Conservation (phyloP, 1,140 invertebrate genomes). For the Zaprionus taronus region DNA sequence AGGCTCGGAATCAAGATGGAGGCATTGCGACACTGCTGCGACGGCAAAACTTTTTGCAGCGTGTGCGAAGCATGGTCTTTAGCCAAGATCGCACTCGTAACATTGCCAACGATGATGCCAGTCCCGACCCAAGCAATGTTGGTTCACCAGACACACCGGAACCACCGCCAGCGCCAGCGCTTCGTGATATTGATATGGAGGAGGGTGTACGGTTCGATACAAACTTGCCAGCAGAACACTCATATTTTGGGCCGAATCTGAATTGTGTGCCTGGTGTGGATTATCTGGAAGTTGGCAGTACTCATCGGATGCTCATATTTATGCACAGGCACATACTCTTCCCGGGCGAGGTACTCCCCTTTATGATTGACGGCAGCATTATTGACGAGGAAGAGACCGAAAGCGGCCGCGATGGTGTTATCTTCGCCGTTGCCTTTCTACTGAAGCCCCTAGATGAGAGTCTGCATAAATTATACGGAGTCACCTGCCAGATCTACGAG, state of each 20-base stretch:
- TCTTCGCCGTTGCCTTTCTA: slow-evolving; percentile 77
- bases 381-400: slow-evolving; percentile 63
- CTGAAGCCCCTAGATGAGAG: slow-evolving; percentile 56
- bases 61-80: slow-evolving; percentile 73
- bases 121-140: slow-evolving; percentile 27
- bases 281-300: slow-evolving; percentile 72
- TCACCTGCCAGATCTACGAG: slow-evolving; percentile 83
- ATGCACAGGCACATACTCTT: slow-evolving; percentile 87
- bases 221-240: slow-evolving; percentile 79
- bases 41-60: slow-evolving; percentile 71
- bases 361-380: slow-evolving; percentile 86
- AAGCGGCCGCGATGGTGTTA: slow-evolving; percentile 64
- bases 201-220: slow-evolving; percentile 76
- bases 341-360: slow-evolving; percentile 90
- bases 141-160: slow-evolving; percentile 14
- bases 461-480: slow-evolving; percentile 70
- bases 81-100: slow-evolving; percentile 68
- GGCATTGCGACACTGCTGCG: slow-evolving; percentile 65
- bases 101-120: slow-evolving; percentile 46
- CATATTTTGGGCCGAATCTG: slow-evolving; percentile 77
- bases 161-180: slow-evolving; percentile 23
- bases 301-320: slow-evolving; percentile 87
- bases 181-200: slow-evolving; percentile 56
- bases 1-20: slow-evolving; percentile 61
- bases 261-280: slow-evolving; percentile 74